Evolutionary conservation across 2,797 vertebrate genomes (phyloP).

Genomic region (Poeciliopsis infans): DNA sequence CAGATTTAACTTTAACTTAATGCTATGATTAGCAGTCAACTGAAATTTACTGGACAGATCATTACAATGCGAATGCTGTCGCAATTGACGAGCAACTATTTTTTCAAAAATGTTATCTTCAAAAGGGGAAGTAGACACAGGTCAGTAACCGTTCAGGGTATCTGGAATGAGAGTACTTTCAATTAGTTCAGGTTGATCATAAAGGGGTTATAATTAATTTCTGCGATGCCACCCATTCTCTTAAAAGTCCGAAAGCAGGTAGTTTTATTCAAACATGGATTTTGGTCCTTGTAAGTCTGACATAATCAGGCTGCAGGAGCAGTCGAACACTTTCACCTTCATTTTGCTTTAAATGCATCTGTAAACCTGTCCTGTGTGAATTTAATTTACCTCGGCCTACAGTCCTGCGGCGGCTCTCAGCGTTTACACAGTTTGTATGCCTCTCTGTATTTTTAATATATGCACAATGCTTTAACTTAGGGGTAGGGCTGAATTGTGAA

Average conservation of each 20-base stretch:
- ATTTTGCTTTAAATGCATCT: background rate
- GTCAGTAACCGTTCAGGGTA: background rate
- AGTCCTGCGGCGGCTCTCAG: background rate
- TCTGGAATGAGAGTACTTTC: background rate
- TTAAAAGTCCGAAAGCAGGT: background rate
- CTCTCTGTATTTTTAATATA: background rate
- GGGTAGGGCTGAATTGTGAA: constrained; percentile 46
- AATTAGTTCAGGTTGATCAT: background rate
- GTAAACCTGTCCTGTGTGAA: background rate
- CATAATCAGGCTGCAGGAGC: background rate
- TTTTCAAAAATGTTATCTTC: background rate
- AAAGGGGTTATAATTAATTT: background rate
- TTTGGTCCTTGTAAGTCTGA: background rate
- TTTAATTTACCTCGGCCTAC: background rate
- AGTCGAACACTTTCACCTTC: background rate
- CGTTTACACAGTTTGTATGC: background rate
- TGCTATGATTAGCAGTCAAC: background rate
- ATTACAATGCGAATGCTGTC: background rate
- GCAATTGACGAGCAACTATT: background rate
- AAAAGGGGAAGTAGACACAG: background rate
- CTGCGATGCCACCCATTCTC: background rate
- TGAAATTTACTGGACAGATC: background rate
- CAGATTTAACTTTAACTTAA: background rate
- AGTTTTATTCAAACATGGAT: background rate
- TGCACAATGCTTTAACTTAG: constrained; percentile 4